Conservation (phyloP, 2,113 vertebrate genomes). For the Hippotragus niger region DNA sequence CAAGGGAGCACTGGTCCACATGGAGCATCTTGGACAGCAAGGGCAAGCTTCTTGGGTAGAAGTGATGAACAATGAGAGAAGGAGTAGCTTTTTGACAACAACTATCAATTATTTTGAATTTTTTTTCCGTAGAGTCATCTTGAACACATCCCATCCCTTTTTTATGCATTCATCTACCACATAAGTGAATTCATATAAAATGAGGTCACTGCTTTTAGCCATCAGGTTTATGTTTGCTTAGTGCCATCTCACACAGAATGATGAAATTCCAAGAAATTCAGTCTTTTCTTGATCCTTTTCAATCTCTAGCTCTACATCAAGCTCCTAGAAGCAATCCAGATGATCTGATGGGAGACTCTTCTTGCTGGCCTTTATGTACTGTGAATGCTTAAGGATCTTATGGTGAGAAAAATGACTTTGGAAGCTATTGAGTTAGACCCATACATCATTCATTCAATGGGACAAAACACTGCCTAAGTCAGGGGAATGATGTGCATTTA, state of each 20-base stretch:
- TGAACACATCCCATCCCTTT: background rate
- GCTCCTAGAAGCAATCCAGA: background rate
- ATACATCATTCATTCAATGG: background rate
- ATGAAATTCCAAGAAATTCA: slow-evolving; percentile 3
- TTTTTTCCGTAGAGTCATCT: background rate
- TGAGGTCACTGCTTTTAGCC: background rate
- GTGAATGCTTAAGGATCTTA: background rate
- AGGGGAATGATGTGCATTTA: slow-evolving; percentile 1
- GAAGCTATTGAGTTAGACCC: background rate
- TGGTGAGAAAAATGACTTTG: background rate
- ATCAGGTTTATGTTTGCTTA: background rate
- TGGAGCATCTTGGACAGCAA: background rate
- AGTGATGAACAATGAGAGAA: background rate
- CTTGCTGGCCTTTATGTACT: background rate
- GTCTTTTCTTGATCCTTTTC: background rate
- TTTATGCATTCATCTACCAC: background rate
- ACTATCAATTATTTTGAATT: background rate
- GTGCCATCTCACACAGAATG: background rate
- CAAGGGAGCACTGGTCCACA: background rate
- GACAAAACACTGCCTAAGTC: background rate
- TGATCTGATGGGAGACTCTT: background rate
- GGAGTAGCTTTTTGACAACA: background rate
- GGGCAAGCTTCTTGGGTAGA: background rate
- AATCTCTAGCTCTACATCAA: background rate
- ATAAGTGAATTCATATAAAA: slow-evolving; percentile 13